Conservation (phyloP, 2,113 vertebrate genomes). For the Nestor notabilis region DNA sequence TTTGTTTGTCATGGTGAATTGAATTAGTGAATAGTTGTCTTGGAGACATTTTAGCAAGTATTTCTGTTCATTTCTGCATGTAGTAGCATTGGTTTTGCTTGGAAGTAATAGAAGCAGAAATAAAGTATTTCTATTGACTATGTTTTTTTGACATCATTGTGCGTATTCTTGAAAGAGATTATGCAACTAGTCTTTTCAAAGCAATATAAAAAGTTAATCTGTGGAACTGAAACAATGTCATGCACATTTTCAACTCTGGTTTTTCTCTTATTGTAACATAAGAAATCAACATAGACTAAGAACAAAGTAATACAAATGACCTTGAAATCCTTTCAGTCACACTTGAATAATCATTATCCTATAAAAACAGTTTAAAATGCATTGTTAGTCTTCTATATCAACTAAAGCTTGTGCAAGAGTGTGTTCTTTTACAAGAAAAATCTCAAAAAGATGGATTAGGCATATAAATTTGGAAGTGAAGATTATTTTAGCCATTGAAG, state of each 20-base stretch:
- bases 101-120: neutral
- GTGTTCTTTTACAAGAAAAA: neutral
- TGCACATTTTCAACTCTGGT: neutral
- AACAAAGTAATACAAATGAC: neutral
- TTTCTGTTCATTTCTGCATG: neutral
- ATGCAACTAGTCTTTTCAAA: neutral
- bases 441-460: neutral
- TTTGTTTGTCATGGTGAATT: neutral
- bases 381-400: neutral
- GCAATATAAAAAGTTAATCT: neutral
- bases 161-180: neutral
- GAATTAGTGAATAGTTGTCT: neutral
- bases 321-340: neutral
- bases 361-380: neutral
- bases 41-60: neutral
- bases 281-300: neutral
- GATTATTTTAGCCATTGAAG: neutral
- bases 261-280: accelerated
- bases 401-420: neutral
- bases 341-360: neutral
- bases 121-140: neutral
- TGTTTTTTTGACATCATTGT: neutral
- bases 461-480: neutral
- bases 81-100: neutral
- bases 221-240: neutral